These are phyloP conservation scores for Phoeniculus purpureus DNA, from an alignment of 2,797 vertebrate genomes.

Conservation along the genomic window DNA sequence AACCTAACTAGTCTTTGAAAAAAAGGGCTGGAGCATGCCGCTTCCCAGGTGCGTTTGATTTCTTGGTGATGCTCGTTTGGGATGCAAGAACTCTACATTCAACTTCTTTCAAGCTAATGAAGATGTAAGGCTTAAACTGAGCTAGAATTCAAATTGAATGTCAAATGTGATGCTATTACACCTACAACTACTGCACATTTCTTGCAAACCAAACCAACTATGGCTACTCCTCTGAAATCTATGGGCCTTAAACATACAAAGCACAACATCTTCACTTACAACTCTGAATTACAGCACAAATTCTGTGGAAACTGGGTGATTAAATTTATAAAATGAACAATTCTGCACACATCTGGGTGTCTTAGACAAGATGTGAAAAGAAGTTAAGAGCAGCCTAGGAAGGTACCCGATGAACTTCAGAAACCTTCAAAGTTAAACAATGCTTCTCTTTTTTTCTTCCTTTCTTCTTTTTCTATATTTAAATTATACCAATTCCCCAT, in stretches of 20 bases:
- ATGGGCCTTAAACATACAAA: background rate
- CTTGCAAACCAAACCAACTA: background rate
- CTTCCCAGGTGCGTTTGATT: background rate
- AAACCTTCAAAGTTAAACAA: background rate
- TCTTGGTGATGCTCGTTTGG: background rate
- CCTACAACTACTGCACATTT: background rate
- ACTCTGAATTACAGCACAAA: background rate
- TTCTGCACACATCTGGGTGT: background rate
- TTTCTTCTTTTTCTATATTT: background rate
- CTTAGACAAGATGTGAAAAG: background rate
- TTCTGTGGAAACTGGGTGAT: background rate
- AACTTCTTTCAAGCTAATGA: background rate
- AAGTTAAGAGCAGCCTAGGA: background rate
- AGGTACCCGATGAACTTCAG: background rate
- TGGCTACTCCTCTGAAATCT: background rate
- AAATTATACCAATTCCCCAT: background rate
- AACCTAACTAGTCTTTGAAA: background rate
- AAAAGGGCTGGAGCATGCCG: background rate
- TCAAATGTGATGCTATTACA: background rate
- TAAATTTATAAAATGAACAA: background rate
- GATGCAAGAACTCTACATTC: background rate
- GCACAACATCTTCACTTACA: background rate
- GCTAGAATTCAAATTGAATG: background rate
- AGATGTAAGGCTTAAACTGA: background rate
- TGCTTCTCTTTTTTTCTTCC: fast-evolving